These are phyloP conservation scores for Enteromius mattozi DNA, from an alignment of 2,797 vertebrate species.

Conservation along the genomic window DNA sequence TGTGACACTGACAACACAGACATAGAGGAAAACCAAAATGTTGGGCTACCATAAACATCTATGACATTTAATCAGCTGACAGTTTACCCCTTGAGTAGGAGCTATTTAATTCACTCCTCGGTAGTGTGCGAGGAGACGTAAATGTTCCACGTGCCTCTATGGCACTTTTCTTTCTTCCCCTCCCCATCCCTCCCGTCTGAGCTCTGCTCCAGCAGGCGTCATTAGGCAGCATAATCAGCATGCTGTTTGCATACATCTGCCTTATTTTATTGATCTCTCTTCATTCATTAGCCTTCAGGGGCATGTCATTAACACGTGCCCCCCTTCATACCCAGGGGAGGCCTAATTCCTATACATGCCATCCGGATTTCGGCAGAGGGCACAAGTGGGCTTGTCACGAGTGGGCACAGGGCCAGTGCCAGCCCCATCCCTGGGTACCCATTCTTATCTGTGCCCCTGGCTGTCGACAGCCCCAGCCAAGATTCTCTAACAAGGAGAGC, in stretches of 20 bases:
- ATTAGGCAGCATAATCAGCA: conserved; percentile 83
- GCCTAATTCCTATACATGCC: conserved; percentile 82
- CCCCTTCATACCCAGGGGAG: conserved; percentile 78
- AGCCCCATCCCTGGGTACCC: conserved; percentile 68
- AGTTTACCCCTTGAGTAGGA: conserved; percentile 16
- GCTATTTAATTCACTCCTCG: conserved; percentile 22
- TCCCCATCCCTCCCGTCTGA: conserved; percentile 44
- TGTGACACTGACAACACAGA: background rate
- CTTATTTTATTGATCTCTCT: conserved; percentile 85
- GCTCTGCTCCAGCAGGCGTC: conserved; percentile 74
- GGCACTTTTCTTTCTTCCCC: conserved; percentile 51
- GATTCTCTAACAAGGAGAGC: conserved; percentile 82
- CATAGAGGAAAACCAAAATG: conserved; percentile 5
- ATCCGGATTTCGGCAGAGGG: conserved; percentile 82
- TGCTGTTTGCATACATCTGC: conserved; percentile 86
- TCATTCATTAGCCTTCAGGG: conserved; percentile 84
- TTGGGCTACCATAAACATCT: background rate
- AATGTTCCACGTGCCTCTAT: conserved; percentile 36
- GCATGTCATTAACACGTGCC: conserved; percentile 84
- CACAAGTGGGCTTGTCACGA: conserved; percentile 82
- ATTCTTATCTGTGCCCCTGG: conserved; percentile 74
- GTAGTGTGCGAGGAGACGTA: conserved; percentile 18
- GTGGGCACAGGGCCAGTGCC: conserved; percentile 82
- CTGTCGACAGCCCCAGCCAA: conserved; percentile 80
- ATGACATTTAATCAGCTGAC: conserved; percentile 12